These are phyloP conservation scores for Myxocyprinus asiaticus DNA, from an alignment of 2,113 vertebrate genomes.

Conservation along the genomic window DNA sequence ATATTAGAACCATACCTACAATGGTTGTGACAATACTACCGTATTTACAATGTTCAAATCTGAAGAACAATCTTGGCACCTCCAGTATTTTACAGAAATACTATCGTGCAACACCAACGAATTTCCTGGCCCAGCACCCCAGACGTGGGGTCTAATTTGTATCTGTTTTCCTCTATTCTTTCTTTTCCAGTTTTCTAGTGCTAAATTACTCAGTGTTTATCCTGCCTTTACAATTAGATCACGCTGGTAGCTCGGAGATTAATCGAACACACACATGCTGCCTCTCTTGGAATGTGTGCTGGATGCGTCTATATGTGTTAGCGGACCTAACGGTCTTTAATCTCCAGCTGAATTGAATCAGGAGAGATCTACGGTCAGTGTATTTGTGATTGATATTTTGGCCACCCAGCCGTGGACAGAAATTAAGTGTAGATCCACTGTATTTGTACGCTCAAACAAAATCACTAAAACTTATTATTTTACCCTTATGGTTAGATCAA, in stretches of 20 bases:
- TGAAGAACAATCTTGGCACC: no score
- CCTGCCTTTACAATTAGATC: conserved; percentile 74
- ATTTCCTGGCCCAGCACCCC: conserved; percentile 68
- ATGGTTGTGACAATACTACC: no score
- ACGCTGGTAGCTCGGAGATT: conserved; percentile 64
- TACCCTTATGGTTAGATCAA: not conserved
- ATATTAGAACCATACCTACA: no score
- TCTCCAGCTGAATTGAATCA: conserved; percentile 19
- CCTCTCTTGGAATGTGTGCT: conserved; percentile 50
- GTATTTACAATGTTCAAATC: no score
- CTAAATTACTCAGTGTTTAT: conserved; percentile 63
- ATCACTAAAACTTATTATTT: not conserved
- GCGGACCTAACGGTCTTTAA: conserved; percentile 23
- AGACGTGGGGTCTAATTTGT: not conserved
- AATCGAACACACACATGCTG: conserved; percentile 65
- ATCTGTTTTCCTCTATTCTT: not conserved
- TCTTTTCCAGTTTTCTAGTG: not conserved
- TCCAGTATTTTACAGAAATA: no score
- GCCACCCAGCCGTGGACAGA: not conserved
- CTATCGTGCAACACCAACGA: conserved; percentile 53
- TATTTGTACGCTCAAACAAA: not conserved
- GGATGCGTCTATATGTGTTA: conserved; percentile 51
- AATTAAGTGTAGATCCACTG: not conserved
- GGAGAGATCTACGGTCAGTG: conserved; percentile 21
- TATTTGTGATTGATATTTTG: conserved; percentile 40